Base-by-base conservation (phyloP, 2,888 invertebrate species). In the Orgyia antiqua region DNA sequence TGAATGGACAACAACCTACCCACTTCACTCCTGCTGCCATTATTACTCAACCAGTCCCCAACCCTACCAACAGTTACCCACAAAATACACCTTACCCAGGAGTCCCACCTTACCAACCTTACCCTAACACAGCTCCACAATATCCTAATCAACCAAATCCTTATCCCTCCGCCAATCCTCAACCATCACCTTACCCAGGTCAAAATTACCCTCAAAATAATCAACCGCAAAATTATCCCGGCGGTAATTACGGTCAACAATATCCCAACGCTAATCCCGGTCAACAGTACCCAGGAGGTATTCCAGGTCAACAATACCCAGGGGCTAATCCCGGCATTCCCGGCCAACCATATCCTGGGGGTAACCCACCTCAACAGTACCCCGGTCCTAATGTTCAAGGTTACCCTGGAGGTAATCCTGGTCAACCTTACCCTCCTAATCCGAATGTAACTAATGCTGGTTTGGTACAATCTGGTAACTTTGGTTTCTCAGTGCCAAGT, bases 1-100 rank as follows among this genome's bases (percentile, higher is more conserved):
- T 51, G 26, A 43, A 38, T 17, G 36, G 42, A 4, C 60, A 45
- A n/a, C 43, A 38, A 2, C 28, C 34, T 9, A 36, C 27, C 11
- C 8, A 34, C 18, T 51, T 58, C 36, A 56, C 56, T 20, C 38
- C 47, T 6, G 31, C 50, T 3, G 51, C 60, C 1, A 39, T 70
- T 5, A 39, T 63, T 2, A 59, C 48, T 35, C 71, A 75, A 33
- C 67, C 73, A 0, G 8, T 51, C 4, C 23, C 23, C 10, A 23
- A 23, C 10, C 23, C 23, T 2, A 9, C 3, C 2, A 23, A 23
- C 10, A 23, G 5, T 10, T 10, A 10, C 6, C 23, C 23, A 23
- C 23, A 23, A 23, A 23, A 23, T 10, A 23, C 33, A 1, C 31
- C 53, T 5, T 46, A 51, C 10, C 45, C 51, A 1, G 36, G 36